Conservation (phyloP, 2,888 invertebrate species). For the Sphaeridia pumilis region DNA sequence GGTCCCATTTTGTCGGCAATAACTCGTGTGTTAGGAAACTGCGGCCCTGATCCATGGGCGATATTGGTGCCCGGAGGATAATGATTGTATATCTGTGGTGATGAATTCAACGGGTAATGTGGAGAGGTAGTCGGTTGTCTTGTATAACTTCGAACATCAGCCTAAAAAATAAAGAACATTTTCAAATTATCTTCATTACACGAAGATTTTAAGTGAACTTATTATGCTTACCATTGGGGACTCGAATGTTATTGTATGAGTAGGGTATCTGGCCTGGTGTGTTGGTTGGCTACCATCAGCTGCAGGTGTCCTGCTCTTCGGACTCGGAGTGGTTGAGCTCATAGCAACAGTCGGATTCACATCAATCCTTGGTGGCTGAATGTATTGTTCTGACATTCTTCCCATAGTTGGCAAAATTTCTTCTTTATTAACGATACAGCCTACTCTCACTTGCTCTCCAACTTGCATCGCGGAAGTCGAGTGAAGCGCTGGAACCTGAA, state of each 20-base stretch:
- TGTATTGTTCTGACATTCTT: too few relatives aligned
- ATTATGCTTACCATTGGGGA: constrained; percentile 25
- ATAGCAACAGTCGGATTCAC: constrained; percentile 27
- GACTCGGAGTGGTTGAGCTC: constrained; percentile 32
- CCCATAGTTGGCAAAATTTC: constrained; percentile 18
- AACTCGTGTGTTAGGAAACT: too few relatives aligned
- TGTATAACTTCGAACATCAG: constrained; percentile 21
- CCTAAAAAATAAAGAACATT: constrained; percentile 17
- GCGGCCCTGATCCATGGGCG: constrained; percentile 12
- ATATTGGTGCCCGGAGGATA: constrained; percentile 19
- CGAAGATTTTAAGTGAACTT: neutral
- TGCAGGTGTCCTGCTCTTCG: constrained; percentile 31
- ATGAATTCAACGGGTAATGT: constrained; percentile 22
- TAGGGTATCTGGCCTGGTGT: constrained; percentile 13
- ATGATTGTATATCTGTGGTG: too few relatives aligned
- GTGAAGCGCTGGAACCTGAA: constrained; percentile 29
- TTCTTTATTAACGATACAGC: constrained; percentile 16
- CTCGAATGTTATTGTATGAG: constrained; percentile 22
- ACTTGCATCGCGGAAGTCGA: constrained; percentile 12
- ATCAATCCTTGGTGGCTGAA: constrained; percentile 27
- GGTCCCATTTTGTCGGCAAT: too few relatives aligned
- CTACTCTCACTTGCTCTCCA: constrained; percentile 25
- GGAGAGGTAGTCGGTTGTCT: constrained; percentile 15
- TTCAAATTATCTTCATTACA: neutral
- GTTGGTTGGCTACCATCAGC: constrained; percentile 24